phyloP scores from a whole-genome alignment of 2,113 vertebrate species.

The Glaucidium brasilianum region DNA sequence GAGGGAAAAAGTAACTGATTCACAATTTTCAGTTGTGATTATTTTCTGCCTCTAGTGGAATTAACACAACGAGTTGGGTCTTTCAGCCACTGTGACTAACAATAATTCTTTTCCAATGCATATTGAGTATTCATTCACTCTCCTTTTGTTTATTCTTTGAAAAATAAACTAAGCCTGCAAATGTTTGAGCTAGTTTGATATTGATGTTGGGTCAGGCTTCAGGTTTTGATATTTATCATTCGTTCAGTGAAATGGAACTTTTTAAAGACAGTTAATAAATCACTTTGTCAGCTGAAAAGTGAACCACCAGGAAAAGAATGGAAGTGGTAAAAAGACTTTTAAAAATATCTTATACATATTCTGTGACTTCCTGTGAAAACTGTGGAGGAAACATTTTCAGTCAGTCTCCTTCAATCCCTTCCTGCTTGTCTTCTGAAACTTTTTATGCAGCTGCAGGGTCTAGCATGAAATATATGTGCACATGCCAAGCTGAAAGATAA shows the following conservation, averaged over 20 bases:
- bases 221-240: slow-evolving; percentile 74
- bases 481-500: neutral
- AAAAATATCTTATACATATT: slow-evolving; percentile 41
- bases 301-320: slow-evolving; percentile 38
- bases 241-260: slow-evolving; percentile 71
- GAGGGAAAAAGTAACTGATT: neutral
- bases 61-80: neutral
- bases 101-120: neutral
- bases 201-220: slow-evolving; percentile 66
- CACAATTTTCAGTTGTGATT: neutral
- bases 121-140: neutral
- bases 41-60: neutral
- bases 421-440: neutral
- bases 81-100: neutral
- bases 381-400: neutral
- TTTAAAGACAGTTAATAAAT: slow-evolving; percentile 78
- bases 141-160: slow-evolving; percentile 50
- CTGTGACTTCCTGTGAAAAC: slow-evolving; percentile 51
- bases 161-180: slow-evolving; percentile 63
- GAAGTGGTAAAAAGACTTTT: slow-evolving; percentile 46
- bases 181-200: slow-evolving; percentile 51
- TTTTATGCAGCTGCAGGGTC: neutral
- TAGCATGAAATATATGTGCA: neutral
- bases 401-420: neutral
- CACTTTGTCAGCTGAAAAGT: slow-evolving; percentile 68